Base-by-base conservation (phyloP, 1,140 invertebrate genomes). In the Ectropis grisescens region DNA sequence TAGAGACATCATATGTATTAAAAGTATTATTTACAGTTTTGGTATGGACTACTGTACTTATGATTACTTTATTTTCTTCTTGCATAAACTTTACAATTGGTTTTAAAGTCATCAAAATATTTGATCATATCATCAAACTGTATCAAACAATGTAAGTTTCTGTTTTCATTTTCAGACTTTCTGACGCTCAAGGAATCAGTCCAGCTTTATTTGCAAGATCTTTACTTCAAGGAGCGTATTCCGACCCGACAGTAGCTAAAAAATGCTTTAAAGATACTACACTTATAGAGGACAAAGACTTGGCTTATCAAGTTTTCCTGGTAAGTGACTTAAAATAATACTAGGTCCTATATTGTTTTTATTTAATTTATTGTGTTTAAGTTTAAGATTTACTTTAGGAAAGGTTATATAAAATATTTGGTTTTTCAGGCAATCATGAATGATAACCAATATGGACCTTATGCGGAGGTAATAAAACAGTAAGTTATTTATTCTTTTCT, bases 231-330 rank as follows among this genome's bases (percentile, higher is more conserved):
- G 67, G 76, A 58, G 53, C 70, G 2, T 68, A 62, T 45, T 46
- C 69, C 3, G 60, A 74, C 28, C 65, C 65, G 9, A 37, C 54
- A 27, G 39, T 58, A 29, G 59, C 68, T 1, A 88, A 85, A 35
- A 84, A 85, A 48, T 75, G 88, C 39, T 72, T 93, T 43, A 89
- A 88, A 57, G 89, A 93, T 53, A 88, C 91, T 11, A 85, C 86
- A 10, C 52, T 89, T 10, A 93, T 95, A 47, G 75, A 87, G 41
- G 87, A 94, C 67, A 83, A 84, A 34, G 72, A 88, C 52, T 81
- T 95, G 11, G 88, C 92, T 1, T 88, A 88, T 67, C 91, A 95
- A 85, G 84, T 92, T 6, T 90, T 89, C 74, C 71, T 92, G 82
- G 91, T 93, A 87, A 12, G 32, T 30, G 3, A 19, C 16, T 19